Evolutionary conservation across 2,888 invertebrate genomes (phyloP).

Genomic region (Drosophila birchii): DNA sequence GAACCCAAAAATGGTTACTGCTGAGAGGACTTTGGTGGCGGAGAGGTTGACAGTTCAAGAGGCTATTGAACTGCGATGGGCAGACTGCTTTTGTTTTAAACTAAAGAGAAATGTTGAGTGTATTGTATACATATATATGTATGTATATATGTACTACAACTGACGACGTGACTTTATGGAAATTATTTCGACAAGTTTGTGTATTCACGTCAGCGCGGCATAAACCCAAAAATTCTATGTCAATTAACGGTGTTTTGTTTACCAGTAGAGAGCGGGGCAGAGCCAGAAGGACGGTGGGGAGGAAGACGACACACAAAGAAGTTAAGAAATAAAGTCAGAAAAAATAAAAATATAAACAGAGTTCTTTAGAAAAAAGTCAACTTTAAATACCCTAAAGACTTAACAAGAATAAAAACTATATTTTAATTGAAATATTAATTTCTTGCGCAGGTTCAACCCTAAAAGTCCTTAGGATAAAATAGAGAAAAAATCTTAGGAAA

Average conservation of each 20-base stretch:
- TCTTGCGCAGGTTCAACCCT: neutral
- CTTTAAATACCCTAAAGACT: slow-evolving; percentile 14
- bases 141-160: slow-evolving; percentile 54
- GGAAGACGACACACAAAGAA: slow-evolving; percentile 1
- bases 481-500: neutral
- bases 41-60: slow-evolving; percentile 54
- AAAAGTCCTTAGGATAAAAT: too few relatives aligned
- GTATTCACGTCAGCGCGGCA: slow-evolving; percentile 31
- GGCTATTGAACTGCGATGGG: slow-evolving; percentile 65
- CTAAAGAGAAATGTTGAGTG: slow-evolving; percentile 60
- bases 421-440: too few relatives aligned
- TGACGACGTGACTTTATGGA: slow-evolving; percentile 61
- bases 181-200: slow-evolving; percentile 54
- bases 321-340: slow-evolving; percentile 22
- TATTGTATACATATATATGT: slow-evolving; percentile 22
- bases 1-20: slow-evolving; percentile 13
- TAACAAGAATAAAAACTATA: neutral
- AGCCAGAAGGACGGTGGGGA: slow-evolving; percentile 1
- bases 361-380: neutral
- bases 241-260: slow-evolving; percentile 82
- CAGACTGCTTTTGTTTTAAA: slow-evolving; percentile 66
- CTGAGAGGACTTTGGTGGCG: slow-evolving; percentile 12
- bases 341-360: neutral
- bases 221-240: slow-evolving; percentile 72
- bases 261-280: slow-evolving; percentile 42